Evolutionary conservation across 2,113 vertebrate genomes (phyloP), one percentile per base, ranked within the genome.

Genomic region (Nerophis ophidion): DNA sequence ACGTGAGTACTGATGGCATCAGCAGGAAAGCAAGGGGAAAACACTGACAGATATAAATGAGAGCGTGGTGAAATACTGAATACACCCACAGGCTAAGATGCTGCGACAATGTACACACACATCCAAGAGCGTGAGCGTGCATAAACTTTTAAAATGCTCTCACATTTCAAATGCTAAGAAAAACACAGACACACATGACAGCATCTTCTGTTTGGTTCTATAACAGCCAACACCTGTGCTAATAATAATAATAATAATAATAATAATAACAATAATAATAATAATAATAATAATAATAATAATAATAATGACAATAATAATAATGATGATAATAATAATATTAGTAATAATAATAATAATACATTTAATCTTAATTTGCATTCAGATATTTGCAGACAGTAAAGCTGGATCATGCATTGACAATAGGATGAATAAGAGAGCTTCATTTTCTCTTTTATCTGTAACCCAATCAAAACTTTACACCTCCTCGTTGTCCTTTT

Each of bases 1-100:
- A 73, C 44, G 72, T 68, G 79, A 72, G 76, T 78, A 74, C 75
- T 75, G 85, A 86, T 86, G 77, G 78, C 82, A 86, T 89, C 81
- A 85, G 82, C 80, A 75, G 79, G 79, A 85, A 77, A 72, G 73
- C 63, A 76, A 75, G 63, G 53, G 68, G 60, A 79, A 77, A 76
- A 76, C 76, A 68, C 9, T 60, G 81, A 81, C 79, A 83, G 76
- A 83, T 84, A 83, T 67, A 83, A 82, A 86, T 86, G 77, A 62
- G 72, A 70, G 65, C 48, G 61, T 16, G 48, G 46, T 15, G 58
- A 76, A 74, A 82, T 61, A 61, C 71, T 63, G 42, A 81, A 79
- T 61, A 75, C 68, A 76, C 71, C 76, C 71, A 78, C 60, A 65
- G 76, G 80, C 63, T 68, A 75, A 61, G 58, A 71, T 59, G 70